Base-by-base conservation (phyloP, 2,113 vertebrate species). In the Baryphthengus martii region DNA sequence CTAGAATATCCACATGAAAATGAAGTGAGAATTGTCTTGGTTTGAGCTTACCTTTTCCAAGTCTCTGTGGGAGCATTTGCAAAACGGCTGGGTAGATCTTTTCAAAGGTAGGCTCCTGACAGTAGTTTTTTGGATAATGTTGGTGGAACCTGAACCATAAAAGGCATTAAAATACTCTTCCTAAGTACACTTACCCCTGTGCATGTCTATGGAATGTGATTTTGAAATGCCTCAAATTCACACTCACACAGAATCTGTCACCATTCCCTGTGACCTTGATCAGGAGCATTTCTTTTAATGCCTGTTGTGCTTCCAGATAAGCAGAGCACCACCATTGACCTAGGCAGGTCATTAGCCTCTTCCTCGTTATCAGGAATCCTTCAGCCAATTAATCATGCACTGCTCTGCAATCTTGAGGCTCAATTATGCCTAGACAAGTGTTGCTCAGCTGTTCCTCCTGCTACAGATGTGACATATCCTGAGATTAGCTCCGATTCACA, bases 361-460 rank as follows among this genome's bases (percentile, higher is more conserved):
- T 91, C 71, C 79, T 76, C 81, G 93, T 93, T 97, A 97, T 94
- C 95, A 94, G 88, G 70, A 96, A 91, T 84, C 91, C 89, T 90
- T 85, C 95, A 95, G 91, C 58, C 91, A 94, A 95, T 96, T 96
- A 97, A 90, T 97, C 97, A 95, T 42, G 37, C 83, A 71, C 95
- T 79, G 82, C 92, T 93, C 92, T 71, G 70, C 94, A 96, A 95
- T 94, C 94, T 97, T 66, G 86, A 91, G 35, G 90, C 88, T 97
- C 93, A 92, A 95, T 97, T 97, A 93, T 45, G 88, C 75, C 85
- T 85, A 94, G 82, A 90, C 95, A 97, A 96, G 89, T 91, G 89
- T 95, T 96, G 92, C 78, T 97, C 95, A 93, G 90, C 95, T 96
- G 95, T 87, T 95, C 76, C 90, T 95, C 94, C 95, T 95, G 95